These are phyloP conservation scores for Chloroceryle aenea DNA, from an alignment of 2,113 vertebrate species.

Conservation along the genomic window DNA sequence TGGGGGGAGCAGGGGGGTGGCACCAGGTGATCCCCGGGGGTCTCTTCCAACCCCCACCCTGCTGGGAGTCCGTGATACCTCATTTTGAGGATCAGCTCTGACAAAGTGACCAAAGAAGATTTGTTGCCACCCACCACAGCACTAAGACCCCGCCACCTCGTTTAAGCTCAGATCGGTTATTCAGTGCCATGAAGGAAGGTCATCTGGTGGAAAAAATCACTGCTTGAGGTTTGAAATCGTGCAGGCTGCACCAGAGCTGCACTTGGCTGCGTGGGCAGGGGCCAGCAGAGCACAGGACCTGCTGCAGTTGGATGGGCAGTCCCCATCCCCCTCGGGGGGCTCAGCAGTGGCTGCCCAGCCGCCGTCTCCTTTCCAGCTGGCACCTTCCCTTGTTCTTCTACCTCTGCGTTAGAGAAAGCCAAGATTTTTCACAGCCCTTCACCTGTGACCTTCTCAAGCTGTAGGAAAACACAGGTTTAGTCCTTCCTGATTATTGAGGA, in stretches of 20 bases:
- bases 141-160: background rate
- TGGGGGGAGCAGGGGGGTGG: background rate
- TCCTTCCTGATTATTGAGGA: background rate
- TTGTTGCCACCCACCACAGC: background rate
- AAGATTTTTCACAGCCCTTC: background rate
- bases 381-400: background rate
- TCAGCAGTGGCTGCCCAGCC: background rate
- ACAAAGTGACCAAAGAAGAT: background rate
- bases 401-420: background rate
- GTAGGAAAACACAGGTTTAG: background rate
- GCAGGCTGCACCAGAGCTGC: background rate
- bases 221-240: background rate
- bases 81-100: background rate
- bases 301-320: background rate
- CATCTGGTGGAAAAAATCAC: background rate
- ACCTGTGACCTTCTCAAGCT: background rate
- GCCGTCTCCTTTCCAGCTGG: background rate
- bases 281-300: background rate
- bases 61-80: background rate
- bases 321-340: fast-evolving
- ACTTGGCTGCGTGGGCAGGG: background rate
- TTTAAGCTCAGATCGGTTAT: constrained; percentile 22
- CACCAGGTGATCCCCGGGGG: background rate
- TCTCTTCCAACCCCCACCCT: background rate
- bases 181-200: background rate